Base-by-base conservation (phyloP, 2,888 invertebrate genomes). In the Macaria liturata region DNA sequence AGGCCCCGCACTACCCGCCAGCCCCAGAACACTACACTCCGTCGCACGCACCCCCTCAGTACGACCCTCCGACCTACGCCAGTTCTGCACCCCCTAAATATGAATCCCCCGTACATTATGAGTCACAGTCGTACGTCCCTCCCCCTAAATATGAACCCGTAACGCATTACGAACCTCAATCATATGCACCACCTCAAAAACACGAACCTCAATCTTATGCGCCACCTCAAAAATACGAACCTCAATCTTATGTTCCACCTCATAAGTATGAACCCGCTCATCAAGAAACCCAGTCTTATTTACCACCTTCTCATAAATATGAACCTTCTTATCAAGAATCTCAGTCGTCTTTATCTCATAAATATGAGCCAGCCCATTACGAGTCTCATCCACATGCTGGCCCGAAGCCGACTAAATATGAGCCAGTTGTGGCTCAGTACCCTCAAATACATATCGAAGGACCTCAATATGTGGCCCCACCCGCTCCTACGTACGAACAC, bases 401-500 rank as follows among this genome's bases (percentile, higher is more conserved):
- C 20, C 20, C 20, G 20, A 20, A 20, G 20, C 20, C 20, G 20
- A 20, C 20, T 20, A 20, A 20, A 20, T 20, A 20, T 20, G 20
- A 20, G 20, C 20, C 20, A 20, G 20, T 20, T 1, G 20, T 20
- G 20, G 20, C 30, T n/a, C 66, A 64, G 6, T 57, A 59, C 44
- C 42, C 51, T 20, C 64, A 9, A 49, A 60, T 63, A 0, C 66
- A 70, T 48, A 67, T 68, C 57, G 72, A 52, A 39, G 55, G 62
- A 55, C 70, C 69, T n/a, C 70, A 69, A 52, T 72, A 78, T 66
- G 51, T 9, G 20, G 37, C 49, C 30, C 43, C 44, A 56, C 66
- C 3, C 61, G 54, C 64, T 52, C 71, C 70, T 30, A 70, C 69
- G 49, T 71, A 78, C 64, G 52, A 57, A 32, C 83, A 90, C 71